Conservation (phyloP, 1,140 invertebrate genomes). For the Hycleus phaleratus region DNA sequence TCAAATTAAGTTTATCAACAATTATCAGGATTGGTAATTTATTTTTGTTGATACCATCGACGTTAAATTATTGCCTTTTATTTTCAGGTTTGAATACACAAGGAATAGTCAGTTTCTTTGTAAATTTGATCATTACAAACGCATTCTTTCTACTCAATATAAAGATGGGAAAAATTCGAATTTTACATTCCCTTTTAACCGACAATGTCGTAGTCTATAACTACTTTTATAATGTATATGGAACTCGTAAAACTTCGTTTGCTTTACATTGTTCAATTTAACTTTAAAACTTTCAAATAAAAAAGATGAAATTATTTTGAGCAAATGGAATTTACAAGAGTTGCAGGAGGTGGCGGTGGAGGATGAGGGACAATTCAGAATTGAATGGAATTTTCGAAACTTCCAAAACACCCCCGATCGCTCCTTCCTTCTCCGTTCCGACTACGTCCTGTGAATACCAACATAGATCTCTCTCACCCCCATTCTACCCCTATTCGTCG, state of each 20-base stretch:
- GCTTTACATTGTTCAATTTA: conserved; percentile 33
- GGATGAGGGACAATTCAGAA: conserved; percentile 11
- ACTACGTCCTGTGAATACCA: conserved; percentile 4
- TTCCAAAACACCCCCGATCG: too few relatives aligned
- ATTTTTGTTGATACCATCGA: too few relatives aligned
- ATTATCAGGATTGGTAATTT: too few relatives aligned
- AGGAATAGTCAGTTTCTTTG: too few relatives aligned
- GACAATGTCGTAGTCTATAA: conserved; percentile 18
- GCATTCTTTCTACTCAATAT: too few relatives aligned
- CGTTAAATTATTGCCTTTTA: not conserved
- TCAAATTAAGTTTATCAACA: too few relatives aligned
- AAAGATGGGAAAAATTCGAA: not conserved
- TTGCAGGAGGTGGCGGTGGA: too few relatives aligned
- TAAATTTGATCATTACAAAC: too few relatives aligned
- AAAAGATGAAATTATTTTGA: conserved; percentile 34
- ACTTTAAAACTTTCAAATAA: conserved; percentile 21
- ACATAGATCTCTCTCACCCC: too few relatives aligned
- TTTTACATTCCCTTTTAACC: conserved; percentile 19
- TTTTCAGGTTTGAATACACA: too few relatives aligned
- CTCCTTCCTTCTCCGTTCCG: not conserved
- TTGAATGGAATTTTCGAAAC: conserved; percentile 23
- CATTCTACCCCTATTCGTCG: too few relatives aligned
- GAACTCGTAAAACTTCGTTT: conserved; percentile 35
- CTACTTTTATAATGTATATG: conserved; percentile 36
- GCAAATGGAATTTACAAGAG: conserved; percentile 29